Conservation (phyloP, 2,113 vertebrate species). For the Gasterosteus nipponicus region DNA sequence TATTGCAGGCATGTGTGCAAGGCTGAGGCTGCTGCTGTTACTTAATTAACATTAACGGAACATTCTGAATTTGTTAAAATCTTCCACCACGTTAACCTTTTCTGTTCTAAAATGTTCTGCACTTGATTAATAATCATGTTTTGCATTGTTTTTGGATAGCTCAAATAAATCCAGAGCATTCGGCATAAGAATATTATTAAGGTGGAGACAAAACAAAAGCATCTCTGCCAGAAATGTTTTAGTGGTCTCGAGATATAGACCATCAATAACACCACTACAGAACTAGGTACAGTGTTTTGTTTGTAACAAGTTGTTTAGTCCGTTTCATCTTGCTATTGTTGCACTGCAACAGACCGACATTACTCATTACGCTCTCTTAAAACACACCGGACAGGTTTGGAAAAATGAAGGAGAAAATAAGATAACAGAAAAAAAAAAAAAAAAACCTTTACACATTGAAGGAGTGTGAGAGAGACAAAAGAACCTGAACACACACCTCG, state of each 20-base stretch:
- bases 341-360: conserved; percentile 17
- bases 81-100: background rate
- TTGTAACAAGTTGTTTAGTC: background rate
- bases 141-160: background rate
- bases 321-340: background rate
- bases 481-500: conserved; percentile 48
- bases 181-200: background rate
- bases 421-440: conserved; percentile 37
- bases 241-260: background rate
- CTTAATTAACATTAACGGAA: no score
- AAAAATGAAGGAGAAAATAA: conserved; percentile 45
- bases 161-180: background rate
- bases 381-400: conserved; percentile 31
- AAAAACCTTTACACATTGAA: conserved; percentile 19
- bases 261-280: background rate
- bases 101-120: background rate
- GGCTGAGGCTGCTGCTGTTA: no score
- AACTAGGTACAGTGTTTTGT: background rate
- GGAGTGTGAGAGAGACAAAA: conserved; percentile 57
- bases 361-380: conserved; percentile 39
- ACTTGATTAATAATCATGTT: background rate
- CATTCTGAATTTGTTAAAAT: background rate
- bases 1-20: conserved; percentile 13
- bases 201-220: background rate
- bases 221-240: background rate